Conservation (phyloP, 2,113 vertebrate species). For the Peucedramus taeniatus region DNA sequence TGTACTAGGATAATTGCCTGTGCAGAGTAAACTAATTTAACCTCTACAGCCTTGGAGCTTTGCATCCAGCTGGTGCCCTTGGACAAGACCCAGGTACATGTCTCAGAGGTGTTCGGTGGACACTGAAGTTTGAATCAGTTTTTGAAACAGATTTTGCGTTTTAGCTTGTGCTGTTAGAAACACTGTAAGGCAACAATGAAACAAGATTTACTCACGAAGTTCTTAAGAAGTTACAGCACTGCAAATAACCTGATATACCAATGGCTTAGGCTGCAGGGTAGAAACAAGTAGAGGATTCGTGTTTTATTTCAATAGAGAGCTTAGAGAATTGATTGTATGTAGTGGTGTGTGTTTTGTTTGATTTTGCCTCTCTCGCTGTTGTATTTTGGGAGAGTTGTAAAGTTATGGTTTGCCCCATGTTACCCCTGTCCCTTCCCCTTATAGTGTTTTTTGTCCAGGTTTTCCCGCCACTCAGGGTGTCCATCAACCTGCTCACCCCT, state of each 20-base stretch:
- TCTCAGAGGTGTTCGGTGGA: not conserved
- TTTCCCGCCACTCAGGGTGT: too few relatives aligned
- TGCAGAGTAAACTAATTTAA: not conserved
- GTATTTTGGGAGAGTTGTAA: too few relatives aligned
- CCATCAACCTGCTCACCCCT: too few relatives aligned
- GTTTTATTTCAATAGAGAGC: not conserved
- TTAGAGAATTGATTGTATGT: not conserved
- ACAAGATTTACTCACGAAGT: not conserved
- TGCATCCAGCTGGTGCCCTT: not conserved
- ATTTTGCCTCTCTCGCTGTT: too few relatives aligned
- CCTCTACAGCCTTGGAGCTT: not conserved
- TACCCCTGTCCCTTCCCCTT: too few relatives aligned
- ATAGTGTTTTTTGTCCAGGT: too few relatives aligned
- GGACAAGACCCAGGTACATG: not conserved
- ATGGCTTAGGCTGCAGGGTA: not conserved
- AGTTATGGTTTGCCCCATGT: too few relatives aligned
- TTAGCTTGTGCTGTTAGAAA: not conserved
- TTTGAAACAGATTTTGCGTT: not conserved
- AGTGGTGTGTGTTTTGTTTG: too few relatives aligned
- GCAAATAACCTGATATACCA: not conserved
- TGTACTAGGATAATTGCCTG: not conserved
- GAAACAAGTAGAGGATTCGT: not conserved
- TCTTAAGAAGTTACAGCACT: not conserved
- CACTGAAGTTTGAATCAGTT: not conserved
- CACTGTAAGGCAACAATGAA: not conserved